phyloP scores from a whole-genome alignment of 1,140 invertebrate species.

The Aphelenchoides fujianensis region DNA sequence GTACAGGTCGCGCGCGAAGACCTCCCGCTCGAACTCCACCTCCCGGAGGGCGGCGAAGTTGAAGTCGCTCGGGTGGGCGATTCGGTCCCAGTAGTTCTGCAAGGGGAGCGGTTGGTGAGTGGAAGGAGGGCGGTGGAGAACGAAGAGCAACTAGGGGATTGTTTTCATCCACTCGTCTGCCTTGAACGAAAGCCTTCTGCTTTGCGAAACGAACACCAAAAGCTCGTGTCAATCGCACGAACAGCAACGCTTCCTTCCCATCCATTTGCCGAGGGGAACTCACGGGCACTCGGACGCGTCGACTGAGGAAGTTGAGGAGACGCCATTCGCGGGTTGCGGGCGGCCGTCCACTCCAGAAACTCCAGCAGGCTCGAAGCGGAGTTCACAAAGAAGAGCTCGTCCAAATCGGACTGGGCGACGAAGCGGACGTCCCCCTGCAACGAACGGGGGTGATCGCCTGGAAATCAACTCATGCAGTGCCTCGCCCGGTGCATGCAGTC shows the following conservation, averaged over 20 bases:
- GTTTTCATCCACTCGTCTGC: not conserved
- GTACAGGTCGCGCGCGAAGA: constrained; percentile 13
- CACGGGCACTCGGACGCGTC: constrained; percentile 19
- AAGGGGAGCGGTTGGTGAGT: no score
- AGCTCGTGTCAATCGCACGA: not conserved
- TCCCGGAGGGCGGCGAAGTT: constrained; percentile 16
- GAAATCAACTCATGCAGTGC: not conserved
- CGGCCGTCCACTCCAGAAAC: constrained; percentile 21
- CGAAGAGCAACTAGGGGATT: not conserved
- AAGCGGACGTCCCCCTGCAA: constrained; percentile 6
- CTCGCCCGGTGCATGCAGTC: constrained; percentile 32
- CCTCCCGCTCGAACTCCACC: constrained; percentile 6
- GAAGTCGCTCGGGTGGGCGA: constrained; percentile 16
- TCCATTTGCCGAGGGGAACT: no score
- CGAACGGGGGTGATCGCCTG: no score
- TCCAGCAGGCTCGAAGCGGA: not conserved
- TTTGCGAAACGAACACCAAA: no score
- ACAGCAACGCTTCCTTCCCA: no score
- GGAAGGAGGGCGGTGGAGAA: no score
- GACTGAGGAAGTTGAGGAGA: constrained; percentile 31
- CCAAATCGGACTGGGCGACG: constrained; percentile 30
- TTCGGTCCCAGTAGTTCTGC: constrained; percentile 24
- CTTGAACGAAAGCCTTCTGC: no score
- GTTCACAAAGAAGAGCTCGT: constrained; percentile 29
- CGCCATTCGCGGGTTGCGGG: constrained; percentile 10